phyloP scores from a whole-genome alignment of 1,140 invertebrate species.

The Reticulitermes speratus region DNA sequence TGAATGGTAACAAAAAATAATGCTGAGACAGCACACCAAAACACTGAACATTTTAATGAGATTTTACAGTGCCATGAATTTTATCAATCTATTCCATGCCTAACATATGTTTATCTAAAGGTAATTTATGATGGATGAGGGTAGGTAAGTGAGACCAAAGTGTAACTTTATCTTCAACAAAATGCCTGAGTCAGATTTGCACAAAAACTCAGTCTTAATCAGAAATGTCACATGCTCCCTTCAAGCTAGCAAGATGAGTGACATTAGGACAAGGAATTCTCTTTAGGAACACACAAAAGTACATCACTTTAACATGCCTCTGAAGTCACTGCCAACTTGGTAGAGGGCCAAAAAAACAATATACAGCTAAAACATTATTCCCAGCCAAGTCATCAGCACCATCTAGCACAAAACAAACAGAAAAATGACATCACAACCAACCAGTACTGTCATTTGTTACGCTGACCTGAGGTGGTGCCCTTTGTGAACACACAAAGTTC shows the following conservation, averaged over 20 bases:
- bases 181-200: not conserved
- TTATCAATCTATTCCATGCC: too few species aligned
- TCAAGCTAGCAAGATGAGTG: not conserved
- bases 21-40: too few species aligned
- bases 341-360: not conserved
- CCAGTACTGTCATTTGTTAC: conserved; percentile 23
- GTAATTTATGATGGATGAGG: too few species aligned
- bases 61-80: too few species aligned
- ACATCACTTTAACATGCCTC: not conserved
- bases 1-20: too few species aligned
- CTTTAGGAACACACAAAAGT: not conserved
- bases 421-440: conserved; percentile 26
- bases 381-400: not conserved
- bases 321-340: not conserved
- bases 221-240: conserved; percentile 13
- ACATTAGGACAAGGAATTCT: not conserved
- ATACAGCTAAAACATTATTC: not conserved
- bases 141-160: too few species aligned
- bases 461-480: conserved; percentile 5
- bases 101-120: too few species aligned
- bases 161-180: too few species aligned
- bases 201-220: not conserved
- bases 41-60: too few species aligned
- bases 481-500: conserved; percentile 36
- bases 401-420: conserved; percentile 28